Evolutionary conservation across 1,140 invertebrate species (phyloP).

Genomic region (Euura saliciscinereae): DNA sequence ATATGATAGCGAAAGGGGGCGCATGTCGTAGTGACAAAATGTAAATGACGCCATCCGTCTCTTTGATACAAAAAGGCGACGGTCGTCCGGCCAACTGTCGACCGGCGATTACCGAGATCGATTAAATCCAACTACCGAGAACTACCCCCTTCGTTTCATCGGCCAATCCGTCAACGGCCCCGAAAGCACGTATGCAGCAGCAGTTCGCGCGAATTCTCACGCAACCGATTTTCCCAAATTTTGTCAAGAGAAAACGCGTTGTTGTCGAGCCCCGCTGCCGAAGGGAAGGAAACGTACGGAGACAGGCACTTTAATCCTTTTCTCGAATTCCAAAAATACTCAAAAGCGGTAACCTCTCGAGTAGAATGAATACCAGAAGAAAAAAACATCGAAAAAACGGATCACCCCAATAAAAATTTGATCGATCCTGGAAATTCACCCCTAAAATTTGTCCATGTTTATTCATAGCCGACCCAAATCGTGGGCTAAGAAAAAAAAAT

Average conservation of each 20-base stretch:
- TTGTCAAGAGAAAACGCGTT: not conserved
- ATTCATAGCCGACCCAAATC: constrained; percentile 3
- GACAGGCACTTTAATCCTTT: constrained; percentile 24
- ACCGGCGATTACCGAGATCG: constrained; percentile 59
- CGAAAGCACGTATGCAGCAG: constrained; percentile 23
- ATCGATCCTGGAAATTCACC: constrained; percentile 1
- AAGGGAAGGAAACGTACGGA: not conserved
- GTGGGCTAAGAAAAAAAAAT: not conserved
- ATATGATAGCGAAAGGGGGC: constrained; percentile 52
- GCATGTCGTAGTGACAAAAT: constrained; percentile 61
- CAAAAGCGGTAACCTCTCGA: not conserved
- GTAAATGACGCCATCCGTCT: constrained; percentile 62
- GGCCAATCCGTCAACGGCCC: constrained; percentile 57
- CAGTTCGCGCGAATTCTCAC: constrained; percentile 24
- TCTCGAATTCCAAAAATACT: constrained; percentile 23
- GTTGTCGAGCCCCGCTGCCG: not conserved
- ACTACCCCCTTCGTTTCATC: constrained; percentile 54
- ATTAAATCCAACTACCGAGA: constrained; percentile 57
- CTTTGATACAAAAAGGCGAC: constrained; percentile 55
- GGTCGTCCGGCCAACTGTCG: constrained; percentile 57
- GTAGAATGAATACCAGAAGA: not conserved
- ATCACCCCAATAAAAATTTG: constrained; percentile 4
- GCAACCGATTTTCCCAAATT: constrained; percentile 6
- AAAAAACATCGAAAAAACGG: not conserved
- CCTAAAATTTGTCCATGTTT: constrained; percentile 2